Conservation (phyloP, 2,113 vertebrate genomes). For the Bothrops jararaca region DNA sequence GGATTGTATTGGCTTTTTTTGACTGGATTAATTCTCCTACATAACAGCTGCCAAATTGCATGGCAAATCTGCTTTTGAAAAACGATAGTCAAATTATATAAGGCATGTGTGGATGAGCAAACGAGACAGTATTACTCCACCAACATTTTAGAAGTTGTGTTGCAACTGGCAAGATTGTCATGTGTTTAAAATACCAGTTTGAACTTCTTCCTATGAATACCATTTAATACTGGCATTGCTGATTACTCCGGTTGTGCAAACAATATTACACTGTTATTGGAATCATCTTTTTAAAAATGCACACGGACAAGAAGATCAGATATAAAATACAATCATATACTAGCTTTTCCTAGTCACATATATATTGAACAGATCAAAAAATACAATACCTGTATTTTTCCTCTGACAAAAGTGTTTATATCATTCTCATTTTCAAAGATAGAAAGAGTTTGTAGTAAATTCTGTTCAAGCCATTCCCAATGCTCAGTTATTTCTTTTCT, state of each 20-base stretch:
- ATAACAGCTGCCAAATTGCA: not conserved
- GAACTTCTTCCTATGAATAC: not conserved
- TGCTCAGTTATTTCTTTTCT: slow-evolving; percentile 97
- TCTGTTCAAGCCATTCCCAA: slow-evolving; percentile 98
- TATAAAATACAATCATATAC: not conserved
- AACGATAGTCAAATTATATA: not conserved
- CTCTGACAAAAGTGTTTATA: slow-evolving; percentile 96
- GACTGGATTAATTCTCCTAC: not conserved
- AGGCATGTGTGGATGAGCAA: not conserved
- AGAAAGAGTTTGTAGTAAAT: slow-evolving; percentile 94
- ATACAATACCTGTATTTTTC: slow-evolving; percentile 93
- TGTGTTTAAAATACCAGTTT: not conserved
- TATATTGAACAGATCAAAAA: not conserved
- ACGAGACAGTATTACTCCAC: not conserved
- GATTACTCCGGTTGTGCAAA: accelerated
- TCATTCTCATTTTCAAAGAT: slow-evolving; percentile 99
- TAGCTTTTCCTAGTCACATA: not conserved
- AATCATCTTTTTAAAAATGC: not conserved
- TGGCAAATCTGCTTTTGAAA: not conserved
- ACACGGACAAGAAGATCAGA: not conserved
- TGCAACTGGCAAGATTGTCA: not conserved
- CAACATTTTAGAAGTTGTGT: not conserved
- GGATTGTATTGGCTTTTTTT: no score
- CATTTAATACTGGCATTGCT: not conserved
- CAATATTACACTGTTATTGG: not conserved